Evolutionary conservation across 2,888 invertebrate genomes (phyloP).

Genomic region (Ennomos quercinarius): DNA sequence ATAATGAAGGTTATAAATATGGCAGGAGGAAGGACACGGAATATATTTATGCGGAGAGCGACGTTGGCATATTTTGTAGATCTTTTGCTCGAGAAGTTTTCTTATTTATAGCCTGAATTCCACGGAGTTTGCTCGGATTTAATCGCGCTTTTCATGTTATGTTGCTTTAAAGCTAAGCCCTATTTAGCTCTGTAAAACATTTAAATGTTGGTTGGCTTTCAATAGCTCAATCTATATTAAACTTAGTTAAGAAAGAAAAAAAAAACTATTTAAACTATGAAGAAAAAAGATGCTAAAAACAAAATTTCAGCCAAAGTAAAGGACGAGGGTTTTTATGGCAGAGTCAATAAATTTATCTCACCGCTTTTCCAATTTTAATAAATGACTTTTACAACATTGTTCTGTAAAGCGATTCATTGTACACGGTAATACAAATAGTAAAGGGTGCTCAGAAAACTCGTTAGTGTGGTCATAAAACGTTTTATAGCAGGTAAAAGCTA

Average conservation of each 20-base stretch:
- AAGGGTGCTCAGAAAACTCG: constrained; percentile 46
- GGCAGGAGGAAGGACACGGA: constrained; percentile 35
- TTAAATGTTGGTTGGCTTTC: too few species aligned
- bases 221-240: too few species aligned
- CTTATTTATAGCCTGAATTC: constrained; percentile 52
- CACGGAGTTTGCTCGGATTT: constrained; percentile 39
- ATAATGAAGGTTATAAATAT: constrained; percentile 32
- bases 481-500: constrained; percentile 45
- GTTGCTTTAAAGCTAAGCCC: constrained; percentile 35
- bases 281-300: too few species aligned
- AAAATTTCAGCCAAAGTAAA: background rate
- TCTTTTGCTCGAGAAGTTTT: constrained; percentile 55
- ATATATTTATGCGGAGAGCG: constrained; percentile 52
- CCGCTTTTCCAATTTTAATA: background rate
- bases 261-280: background rate
- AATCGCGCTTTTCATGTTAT: constrained; percentile 41
- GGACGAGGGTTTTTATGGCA: too few species aligned
- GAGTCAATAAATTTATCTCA: background rate
- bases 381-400: constrained; percentile 30
- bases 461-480: constrained; percentile 50
- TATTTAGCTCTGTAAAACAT: constrained; percentile 5
- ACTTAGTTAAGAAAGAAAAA: too few species aligned
- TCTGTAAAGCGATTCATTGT: constrained; percentile 26
- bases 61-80: constrained; percentile 61
- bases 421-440: constrained; percentile 46